phyloP scores from a whole-genome alignment of 2,888 invertebrate species.

The Linyphia triangularis region DNA sequence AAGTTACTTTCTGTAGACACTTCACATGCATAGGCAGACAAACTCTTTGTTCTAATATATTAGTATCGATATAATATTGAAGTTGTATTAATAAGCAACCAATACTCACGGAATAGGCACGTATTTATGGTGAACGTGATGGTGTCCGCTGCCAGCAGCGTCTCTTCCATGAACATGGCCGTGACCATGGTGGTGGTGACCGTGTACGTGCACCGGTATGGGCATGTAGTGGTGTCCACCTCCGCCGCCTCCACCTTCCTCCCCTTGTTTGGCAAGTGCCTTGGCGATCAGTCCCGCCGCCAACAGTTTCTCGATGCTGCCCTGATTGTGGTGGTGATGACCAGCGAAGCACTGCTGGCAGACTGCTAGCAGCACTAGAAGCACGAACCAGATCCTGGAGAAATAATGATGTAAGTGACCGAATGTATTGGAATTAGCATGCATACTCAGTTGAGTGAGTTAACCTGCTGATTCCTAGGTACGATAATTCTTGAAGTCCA shows the following conservation, averaged over 20 bases:
- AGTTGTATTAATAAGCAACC: too few relatives aligned
- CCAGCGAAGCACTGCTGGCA: neutral
- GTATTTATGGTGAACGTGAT: constrained; percentile 71
- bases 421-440: too few relatives aligned
- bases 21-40: too few relatives aligned
- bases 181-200: neutral
- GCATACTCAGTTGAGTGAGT: too few relatives aligned
- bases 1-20: too few relatives aligned
- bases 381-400: neutral
- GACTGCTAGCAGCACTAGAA: neutral
- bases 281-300: constrained; percentile 72
- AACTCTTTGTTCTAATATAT: too few relatives aligned
- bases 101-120: constrained; percentile 73
- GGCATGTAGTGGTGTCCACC: constrained; percentile 46
- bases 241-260: constrained; percentile 53
- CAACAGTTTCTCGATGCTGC: constrained; percentile 61
- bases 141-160: neutral
- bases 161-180: constrained; percentile 3
- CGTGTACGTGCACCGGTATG: constrained; percentile 32
- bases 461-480: too few relatives aligned
- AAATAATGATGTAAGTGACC: too few relatives aligned
- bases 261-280: constrained; percentile 65
- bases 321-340: constrained; percentile 33
- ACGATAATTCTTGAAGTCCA: too few relatives aligned
- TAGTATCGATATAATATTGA: too few relatives aligned